These are phyloP conservation scores for Pachymerium ferrugineum DNA, from an alignment of 2,888 invertebrate genomes.

Conservation along the genomic window DNA sequence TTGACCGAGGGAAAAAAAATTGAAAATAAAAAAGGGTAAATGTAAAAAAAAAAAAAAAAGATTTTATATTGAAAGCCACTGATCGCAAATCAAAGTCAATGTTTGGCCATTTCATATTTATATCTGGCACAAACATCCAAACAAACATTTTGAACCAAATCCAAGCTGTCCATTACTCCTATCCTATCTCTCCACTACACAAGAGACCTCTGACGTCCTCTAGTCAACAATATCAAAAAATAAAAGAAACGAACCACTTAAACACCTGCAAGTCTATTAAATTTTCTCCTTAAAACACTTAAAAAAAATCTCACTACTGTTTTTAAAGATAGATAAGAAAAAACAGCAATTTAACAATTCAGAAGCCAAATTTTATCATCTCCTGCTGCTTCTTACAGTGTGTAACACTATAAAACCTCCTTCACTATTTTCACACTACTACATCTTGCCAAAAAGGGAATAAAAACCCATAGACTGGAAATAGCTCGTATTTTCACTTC, in stretches of 20 bases:
- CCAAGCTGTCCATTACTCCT: not conserved
- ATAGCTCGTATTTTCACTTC: constrained; percentile 13
- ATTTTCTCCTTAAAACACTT: not conserved
- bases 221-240: not conserved
- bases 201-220: not conserved
- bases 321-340: no score
- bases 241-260: not conserved
- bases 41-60: not conserved
- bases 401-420: not conserved
- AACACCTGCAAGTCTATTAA: not conserved
- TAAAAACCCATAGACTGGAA: constrained; percentile 13
- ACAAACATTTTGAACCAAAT: constrained; percentile 8
- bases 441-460: constrained; percentile 13
- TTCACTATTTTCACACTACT: not conserved
- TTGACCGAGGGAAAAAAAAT: no score
- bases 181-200: no score
- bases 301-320: no score
- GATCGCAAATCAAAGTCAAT: not conserved
- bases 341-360: not conserved
- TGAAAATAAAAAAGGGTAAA: not conserved
- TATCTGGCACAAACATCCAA: constrained; percentile 13
- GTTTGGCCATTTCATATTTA: constrained; percentile 8
- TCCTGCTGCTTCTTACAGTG: not conserved
- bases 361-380: constrained; percentile 4
- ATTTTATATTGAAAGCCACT: not conserved